Evolutionary conservation across 2,888 invertebrate species (phyloP).

Genomic region (Acleris cristana): DNA sequence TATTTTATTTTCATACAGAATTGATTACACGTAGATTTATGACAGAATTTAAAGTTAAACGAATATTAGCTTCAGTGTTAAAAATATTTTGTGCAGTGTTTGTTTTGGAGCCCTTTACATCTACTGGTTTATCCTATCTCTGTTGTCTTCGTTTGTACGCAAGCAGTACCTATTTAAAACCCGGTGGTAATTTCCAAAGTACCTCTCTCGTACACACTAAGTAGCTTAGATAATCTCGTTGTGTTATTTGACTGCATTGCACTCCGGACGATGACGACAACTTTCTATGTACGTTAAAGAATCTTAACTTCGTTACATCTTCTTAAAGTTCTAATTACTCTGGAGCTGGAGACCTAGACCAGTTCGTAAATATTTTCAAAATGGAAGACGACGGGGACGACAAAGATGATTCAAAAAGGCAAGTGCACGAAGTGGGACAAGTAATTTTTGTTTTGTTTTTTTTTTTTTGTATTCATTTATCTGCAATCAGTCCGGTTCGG

Average conservation of each 20-base stretch:
- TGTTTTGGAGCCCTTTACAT: neutral
- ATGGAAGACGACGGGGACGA: slow-evolving; percentile 94
- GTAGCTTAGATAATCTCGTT: neutral
- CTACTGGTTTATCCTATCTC: slow-evolving; percentile 3
- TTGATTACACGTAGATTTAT: too few relatives aligned
- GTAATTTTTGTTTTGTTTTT: neutral
- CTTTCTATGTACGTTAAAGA: slow-evolving; percentile 10
- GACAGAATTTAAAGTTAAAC: neutral
- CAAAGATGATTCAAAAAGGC: slow-evolving; percentile 93
- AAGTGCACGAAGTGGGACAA: slow-evolving; percentile 48
- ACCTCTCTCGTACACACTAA: slow-evolving; percentile 4
- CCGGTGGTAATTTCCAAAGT: slow-evolving; percentile 17
- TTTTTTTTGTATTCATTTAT: too few relatives aligned
- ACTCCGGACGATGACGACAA: slow-evolving; percentile 7
- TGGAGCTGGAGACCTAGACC: slow-evolving; percentile 3
- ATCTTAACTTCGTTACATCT: neutral
- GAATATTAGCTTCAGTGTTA: neutral
- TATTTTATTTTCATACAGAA: too few relatives aligned
- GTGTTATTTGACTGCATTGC: slow-evolving; percentile 2
- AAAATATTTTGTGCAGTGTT: neutral
- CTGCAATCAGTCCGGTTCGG: too few relatives aligned
- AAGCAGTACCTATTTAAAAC: slow-evolving; percentile 17
- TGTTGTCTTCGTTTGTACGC: slow-evolving; percentile 19
- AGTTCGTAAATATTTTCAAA: slow-evolving; percentile 39
- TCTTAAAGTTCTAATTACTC: slow-evolving; percentile 4